Base-by-base conservation (phyloP, 2,113 vertebrate genomes). In the Microtus ochrogaster region DNA sequence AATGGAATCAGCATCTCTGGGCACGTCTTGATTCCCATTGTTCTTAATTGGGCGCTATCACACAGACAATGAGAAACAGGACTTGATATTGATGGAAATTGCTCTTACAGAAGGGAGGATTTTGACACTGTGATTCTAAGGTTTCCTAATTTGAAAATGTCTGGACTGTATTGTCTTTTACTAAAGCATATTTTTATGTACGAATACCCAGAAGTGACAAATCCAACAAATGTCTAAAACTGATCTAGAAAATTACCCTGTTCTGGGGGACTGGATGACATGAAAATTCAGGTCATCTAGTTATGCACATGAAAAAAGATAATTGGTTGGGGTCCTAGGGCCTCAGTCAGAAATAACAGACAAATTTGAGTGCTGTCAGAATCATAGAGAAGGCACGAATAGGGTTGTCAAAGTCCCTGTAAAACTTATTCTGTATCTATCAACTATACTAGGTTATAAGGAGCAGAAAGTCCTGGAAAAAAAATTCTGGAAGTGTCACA, bases 11-110 rank as follows among this genome's bases (percentile, higher is more conserved):
- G 91, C n/a, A 89, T 96, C 91, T 96, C 91, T 87, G 78, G 82
- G 58, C 70, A 83, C 68, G 95, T 94, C 86, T 90, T 91, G 44
- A 84, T 95, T 97, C 74, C 92, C 21, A 73, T 83, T 96, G 44
- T 96, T 94, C 90, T 90, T 95, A 97, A 97, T 81, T 97, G 89
- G 78, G 70, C 49, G 94, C 39, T 93, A 95, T 97, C 84, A 96
- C 22, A 95, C 83, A 96, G 95, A 88, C 3, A 5, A 91, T 44
- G 55, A 93, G 92, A 93, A 96, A 97, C 13, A 89, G 94, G 39
- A 91, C 86, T 96, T 83, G 78, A 47, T 95, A 39, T 73, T 72
- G 91, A 93, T 82, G 36, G 65, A 93, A 93, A 96, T 33, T 92
- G 58, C 26, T 95, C 83, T 95, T 78, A 79, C 8, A n/a, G 36